Conservation (phyloP, 2,113 vertebrate species). For the Pseudorasbora parva region DNA sequence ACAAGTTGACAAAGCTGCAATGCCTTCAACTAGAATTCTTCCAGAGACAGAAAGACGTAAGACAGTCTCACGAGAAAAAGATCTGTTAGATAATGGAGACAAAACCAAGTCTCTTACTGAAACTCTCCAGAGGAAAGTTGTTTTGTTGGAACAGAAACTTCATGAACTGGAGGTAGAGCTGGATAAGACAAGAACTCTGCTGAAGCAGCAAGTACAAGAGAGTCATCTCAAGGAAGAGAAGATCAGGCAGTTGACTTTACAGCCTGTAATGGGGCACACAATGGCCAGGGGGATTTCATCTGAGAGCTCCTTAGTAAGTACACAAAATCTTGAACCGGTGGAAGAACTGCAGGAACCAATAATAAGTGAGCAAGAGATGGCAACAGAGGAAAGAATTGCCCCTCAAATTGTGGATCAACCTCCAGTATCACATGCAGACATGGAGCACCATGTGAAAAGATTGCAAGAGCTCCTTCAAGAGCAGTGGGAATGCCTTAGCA, state of each 20-base stretch:
- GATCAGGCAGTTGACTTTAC: slow-evolving; percentile 75
- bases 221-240: slow-evolving; percentile 77
- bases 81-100: slow-evolving; percentile 58
- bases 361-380: slow-evolving; percentile 11
- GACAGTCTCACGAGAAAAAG: neutral
- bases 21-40: neutral
- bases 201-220: slow-evolving; percentile 80
- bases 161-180: slow-evolving; percentile 79
- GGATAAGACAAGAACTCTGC: slow-evolving; percentile 67
- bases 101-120: slow-evolving; percentile 67
- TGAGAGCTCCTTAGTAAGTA: neutral
- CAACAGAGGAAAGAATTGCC: neutral
- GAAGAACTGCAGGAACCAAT: neutral
- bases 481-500: slow-evolving; percentile 90
- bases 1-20: slow-evolving; percentile 32
- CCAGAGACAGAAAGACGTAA: neutral
- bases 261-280: slow-evolving; percentile 49
- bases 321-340: slow-evolving; percentile 10
- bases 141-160: slow-evolving; percentile 82
- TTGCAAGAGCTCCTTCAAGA: slow-evolving; percentile 89
- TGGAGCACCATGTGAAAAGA: slow-evolving; percentile 84
- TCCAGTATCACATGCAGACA: slow-evolving; percentile 63
- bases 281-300: slow-evolving; percentile 40
- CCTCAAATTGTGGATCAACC: slow-evolving; percentile 9
- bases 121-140: slow-evolving; percentile 80